These are phyloP conservation scores for Metallyticus violacea DNA, from an alignment of 2,888 invertebrate genomes.

Conservation along the genomic window DNA sequence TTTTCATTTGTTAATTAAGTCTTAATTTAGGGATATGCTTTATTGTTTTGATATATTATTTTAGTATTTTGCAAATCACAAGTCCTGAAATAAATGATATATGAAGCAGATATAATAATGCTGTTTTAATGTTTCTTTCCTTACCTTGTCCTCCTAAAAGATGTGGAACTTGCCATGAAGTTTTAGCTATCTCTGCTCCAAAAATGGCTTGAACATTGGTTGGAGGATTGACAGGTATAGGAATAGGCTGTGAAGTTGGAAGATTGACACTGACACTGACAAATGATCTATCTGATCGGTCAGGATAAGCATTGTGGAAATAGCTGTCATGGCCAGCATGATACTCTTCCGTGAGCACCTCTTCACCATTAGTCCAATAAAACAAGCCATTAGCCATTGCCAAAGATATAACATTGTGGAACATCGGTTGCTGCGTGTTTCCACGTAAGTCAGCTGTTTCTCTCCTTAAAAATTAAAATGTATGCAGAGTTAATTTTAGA, in stretches of 20 bases:
- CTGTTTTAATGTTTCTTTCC: no score
- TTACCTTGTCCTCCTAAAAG: constrained; percentile 69
- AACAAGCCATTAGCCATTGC: constrained; percentile 74
- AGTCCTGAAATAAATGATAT: no score
- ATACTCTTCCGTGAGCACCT: constrained; percentile 76
- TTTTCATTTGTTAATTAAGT: no score
- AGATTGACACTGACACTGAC: constrained; percentile 57
- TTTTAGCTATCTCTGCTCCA: constrained; percentile 69
- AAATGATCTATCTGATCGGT: constrained; percentile 50
- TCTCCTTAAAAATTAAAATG: constrained; percentile 47
- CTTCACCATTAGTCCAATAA: constrained; percentile 81
- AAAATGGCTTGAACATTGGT: constrained; percentile 77
- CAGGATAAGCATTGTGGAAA: constrained; percentile 73
- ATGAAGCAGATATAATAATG: no score
- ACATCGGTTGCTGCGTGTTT: constrained; percentile 73
- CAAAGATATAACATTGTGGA: constrained; percentile 70
- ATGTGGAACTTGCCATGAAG: constrained; percentile 80
- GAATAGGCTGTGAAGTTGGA: constrained; percentile 72
- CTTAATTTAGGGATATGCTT: no score
- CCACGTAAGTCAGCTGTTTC: constrained; percentile 68
- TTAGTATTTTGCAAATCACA: no score
- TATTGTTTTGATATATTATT: no score
- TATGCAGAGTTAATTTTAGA: no score
- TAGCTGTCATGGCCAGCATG: constrained; percentile 65
- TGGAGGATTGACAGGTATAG: constrained; percentile 77